Conservation (phyloP, 2,797 vertebrate species). For the Tarsius wallacei region DNA sequence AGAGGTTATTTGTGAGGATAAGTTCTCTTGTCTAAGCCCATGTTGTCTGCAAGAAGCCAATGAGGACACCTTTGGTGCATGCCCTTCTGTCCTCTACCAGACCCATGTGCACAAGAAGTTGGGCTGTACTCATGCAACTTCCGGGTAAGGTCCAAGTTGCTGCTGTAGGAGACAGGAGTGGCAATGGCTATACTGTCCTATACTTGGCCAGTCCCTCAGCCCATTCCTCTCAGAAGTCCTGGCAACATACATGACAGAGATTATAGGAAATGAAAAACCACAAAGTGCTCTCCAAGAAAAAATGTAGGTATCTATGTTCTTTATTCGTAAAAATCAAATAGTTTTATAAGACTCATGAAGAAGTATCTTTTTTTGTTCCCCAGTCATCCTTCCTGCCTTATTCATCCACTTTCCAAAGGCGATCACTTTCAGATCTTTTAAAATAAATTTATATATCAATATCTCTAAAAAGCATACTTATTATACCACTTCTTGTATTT, state of each 20-base stretch:
- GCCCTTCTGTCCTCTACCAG: not conserved
- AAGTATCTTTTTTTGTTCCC: not conserved
- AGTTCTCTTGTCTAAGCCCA: not conserved
- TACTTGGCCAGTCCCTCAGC: not conserved
- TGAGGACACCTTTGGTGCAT: not conserved
- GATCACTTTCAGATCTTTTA: not conserved
- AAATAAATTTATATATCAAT: not conserved
- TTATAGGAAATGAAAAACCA: not conserved
- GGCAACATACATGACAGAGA: no score
- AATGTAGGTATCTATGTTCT: not conserved
- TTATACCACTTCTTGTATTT: not conserved
- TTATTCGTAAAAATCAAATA: not conserved
- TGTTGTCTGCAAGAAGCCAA: not conserved
- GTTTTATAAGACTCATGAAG: not conserved
- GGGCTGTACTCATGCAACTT: not conserved
- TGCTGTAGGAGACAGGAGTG: not conserved
- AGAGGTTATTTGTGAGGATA: conserved; percentile 63
- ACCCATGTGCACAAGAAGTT: no score
- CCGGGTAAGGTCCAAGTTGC: not conserved
- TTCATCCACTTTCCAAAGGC: not conserved
- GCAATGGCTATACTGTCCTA: not conserved
- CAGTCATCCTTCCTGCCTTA: not conserved
- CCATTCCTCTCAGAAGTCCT: not conserved
- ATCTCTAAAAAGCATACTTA: not conserved
- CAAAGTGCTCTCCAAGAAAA: no score